These are phyloP conservation scores for Exocentrus adspersus DNA, from an alignment of 2,888 invertebrate genomes.

Conservation along the genomic window DNA sequence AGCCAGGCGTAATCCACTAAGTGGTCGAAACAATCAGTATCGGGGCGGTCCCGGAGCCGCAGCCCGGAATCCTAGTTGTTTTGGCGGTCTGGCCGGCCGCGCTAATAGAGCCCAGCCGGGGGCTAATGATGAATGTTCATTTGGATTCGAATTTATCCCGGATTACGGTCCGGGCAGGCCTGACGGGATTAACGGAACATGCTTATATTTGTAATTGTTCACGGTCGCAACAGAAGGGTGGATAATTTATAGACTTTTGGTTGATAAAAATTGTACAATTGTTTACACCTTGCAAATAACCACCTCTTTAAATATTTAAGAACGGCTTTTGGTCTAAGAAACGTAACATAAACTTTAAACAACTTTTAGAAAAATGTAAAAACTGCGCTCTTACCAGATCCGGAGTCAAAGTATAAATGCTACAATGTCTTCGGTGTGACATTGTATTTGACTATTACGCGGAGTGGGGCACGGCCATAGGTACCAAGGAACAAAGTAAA, in stretches of 20 bases:
- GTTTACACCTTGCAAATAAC: no score
- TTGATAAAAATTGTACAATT: background rate
- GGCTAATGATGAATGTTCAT: conserved; percentile 38
- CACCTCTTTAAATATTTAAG: no score
- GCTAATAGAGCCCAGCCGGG: conserved; percentile 38
- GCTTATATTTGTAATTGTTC: conserved; percentile 32
- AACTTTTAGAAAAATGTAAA: no score
- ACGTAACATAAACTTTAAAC: no score
- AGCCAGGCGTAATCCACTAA: conserved; percentile 39
- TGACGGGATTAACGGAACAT: conserved; percentile 35
- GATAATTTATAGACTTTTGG: no score
- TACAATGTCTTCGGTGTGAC: conserved; percentile 10
- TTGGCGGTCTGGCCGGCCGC: conserved; percentile 27
- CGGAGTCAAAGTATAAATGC: conserved; percentile 11
- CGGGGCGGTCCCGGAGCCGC: conserved; percentile 34
- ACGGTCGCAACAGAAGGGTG: background rate
- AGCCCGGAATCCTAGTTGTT: conserved; percentile 24
- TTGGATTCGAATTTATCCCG: conserved; percentile 40
- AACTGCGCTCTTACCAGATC: background rate
- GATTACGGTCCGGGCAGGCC: conserved; percentile 25
- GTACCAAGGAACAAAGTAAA: conserved; percentile 14
- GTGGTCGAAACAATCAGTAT: conserved; percentile 45
- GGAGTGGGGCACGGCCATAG: no score
- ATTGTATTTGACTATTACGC: conserved; percentile 11
- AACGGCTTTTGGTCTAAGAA: no score